Base-by-base conservation (phyloP, 2,888 invertebrate species). In the Podabrus alpinus region DNA sequence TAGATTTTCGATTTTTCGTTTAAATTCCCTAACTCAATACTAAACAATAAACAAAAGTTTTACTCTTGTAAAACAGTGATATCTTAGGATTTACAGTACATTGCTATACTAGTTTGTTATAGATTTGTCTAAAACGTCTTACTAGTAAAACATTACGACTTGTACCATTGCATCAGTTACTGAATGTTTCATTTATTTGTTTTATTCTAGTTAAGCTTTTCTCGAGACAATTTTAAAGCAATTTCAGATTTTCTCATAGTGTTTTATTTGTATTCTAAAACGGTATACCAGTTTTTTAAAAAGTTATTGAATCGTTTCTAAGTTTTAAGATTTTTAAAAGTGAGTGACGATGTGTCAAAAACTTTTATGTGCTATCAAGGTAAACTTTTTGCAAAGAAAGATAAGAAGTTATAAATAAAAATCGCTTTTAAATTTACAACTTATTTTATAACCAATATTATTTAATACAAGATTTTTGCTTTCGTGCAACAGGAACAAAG, bases 81-180 rank as follows among this genome's bases (percentile, higher is more conserved):
- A 74, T 75, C 72, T 75, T 62, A 72, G 72, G 75, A 75, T 75
- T 72, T 72, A 75, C 75, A 75, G 75, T 72, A 69, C 75, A 75
- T 75, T 75, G 75, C 75, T 67, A 59, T 72, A 45, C 67, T 75
- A 75, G 72, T 75, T 75, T 75, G 75, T 72, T 72, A 62, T 68
- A 59, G 75, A 75, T 75, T 69, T 72, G 72, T 75, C 69, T 72
- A 72, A 72, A 75, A 75, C 67, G 72, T 72, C 69, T 59, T 67
- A 72, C 74, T 29, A 17, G 66, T 69, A 66, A 72, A 61, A 66
- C 69, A 72, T 69, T 69, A 72, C 75, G 72, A 69, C 61, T 64
- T 19, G 17, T 64, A 64, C 17, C 19, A n/a, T 64, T 19, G 17
- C 62, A 64, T 64, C 21, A 64, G 17, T 64, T 64, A 21, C 62